A percentile compares a stretch with the other conserved stretches of the same genome.
phyloP scores from a whole-genome alignment of 2,113 vertebrate genomes.

The Megaceryle maxima region DNA sequence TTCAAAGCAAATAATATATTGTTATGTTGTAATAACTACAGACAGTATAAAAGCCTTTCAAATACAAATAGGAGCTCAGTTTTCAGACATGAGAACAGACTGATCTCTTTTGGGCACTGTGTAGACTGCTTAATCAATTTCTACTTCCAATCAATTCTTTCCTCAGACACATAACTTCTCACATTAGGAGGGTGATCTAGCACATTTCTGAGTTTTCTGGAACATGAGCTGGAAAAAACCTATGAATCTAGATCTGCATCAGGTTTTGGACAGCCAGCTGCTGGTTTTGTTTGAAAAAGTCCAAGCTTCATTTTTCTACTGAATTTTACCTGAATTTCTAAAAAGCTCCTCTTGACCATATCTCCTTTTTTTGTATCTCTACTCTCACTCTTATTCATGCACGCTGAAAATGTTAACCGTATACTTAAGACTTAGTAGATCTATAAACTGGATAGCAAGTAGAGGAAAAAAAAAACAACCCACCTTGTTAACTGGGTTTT shows the following conservation, averaged over 20 bases:
- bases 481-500: neutral
- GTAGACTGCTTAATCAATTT: neutral
- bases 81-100: neutral
- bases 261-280: neutral
- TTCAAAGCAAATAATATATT: neutral
- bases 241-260: neutral
- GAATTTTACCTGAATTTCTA: neutral
- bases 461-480: too few relatives aligned
- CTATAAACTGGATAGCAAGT: neutral
- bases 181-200: neutral
- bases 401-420: neutral
- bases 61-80: neutral
- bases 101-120: neutral
- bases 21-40: neutral
- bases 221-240: neutral
- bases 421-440: neutral
- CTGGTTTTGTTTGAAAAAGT: neutral
- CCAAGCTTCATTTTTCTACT: neutral
- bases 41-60: neutral
- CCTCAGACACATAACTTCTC: neutral
- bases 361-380: neutral
- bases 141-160: neutral
- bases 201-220: neutral
- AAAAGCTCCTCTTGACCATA: neutral
- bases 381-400: neutral